Conservation (phyloP, 2,113 vertebrate species). For the Anas platyrhynchos region DNA sequence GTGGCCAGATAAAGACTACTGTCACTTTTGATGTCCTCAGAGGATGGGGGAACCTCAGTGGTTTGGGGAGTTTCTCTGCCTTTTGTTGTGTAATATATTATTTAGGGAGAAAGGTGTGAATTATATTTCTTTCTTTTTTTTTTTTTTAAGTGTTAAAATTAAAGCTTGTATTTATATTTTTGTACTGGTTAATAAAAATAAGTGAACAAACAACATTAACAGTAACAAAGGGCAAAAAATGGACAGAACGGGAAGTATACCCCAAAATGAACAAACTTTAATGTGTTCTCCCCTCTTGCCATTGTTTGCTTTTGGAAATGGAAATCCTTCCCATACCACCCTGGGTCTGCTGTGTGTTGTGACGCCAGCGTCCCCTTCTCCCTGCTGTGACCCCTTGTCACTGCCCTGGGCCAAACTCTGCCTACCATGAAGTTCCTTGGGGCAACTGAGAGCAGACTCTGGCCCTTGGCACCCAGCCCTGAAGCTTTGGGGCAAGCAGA, state of each 20-base stretch:
- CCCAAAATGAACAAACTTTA: neutral
- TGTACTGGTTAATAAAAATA: conserved; percentile 63
- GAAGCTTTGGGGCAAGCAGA: fast-evolving
- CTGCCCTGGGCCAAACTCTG: neutral
- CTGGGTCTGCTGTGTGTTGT: neutral
- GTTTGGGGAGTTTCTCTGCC: conserved; percentile 25
- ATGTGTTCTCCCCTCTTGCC: neutral
- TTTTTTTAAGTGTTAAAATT: conserved; percentile 40
- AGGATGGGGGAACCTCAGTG: conserved; percentile 17
- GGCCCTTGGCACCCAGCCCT: neutral
- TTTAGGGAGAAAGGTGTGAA: conserved; percentile 56
- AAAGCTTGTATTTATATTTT: conserved; percentile 71
- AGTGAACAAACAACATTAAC: conserved; percentile 15
- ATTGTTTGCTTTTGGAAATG: neutral
- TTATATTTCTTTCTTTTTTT: conserved; percentile 5
- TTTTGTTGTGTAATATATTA: conserved; percentile 41
- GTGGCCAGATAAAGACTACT: conserved; percentile 1
- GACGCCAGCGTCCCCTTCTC: neutral
- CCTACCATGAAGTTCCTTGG: conserved; percentile 38
- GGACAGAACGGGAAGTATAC: neutral
- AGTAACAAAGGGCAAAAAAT: conserved; percentile 31
- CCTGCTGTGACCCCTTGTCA: neutral
- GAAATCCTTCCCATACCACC: neutral
- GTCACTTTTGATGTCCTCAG: neutral
- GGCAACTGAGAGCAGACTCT: conserved; percentile 40